These are phyloP conservation scores for Dryocosmus kuriphilus DNA, from an alignment of 2,888 invertebrate genomes.

Conservation along the genomic window DNA sequence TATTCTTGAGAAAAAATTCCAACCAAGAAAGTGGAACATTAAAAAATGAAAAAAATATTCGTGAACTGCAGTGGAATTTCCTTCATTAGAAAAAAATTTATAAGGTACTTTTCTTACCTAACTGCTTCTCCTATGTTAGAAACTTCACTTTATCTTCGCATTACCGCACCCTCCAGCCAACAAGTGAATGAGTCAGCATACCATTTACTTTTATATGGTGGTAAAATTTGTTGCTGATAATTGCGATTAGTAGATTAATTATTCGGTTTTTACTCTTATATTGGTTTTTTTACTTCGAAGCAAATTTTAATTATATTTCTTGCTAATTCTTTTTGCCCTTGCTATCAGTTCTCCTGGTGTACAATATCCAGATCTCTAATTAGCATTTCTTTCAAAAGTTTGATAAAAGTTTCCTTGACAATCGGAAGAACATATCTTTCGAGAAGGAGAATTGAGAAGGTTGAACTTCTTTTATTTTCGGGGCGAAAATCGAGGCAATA, in stretches of 20 bases:
- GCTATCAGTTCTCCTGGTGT: no score
- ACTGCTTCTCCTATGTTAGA: neutral
- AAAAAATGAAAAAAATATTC: neutral
- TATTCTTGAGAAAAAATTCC: neutral
- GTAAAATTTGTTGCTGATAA: neutral
- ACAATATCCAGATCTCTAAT: no score
- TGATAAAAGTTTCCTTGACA: neutral
- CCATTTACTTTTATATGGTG: neutral
- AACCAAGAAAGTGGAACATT: neutral
- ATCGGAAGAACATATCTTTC: neutral
- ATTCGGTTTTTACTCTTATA: no score
- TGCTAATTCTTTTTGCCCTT: no score
- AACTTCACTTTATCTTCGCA: conserved; percentile 11
- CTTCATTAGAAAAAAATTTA: neutral
- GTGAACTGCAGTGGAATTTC: neutral
- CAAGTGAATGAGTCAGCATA: conserved; percentile 1
- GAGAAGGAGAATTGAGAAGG: neutral
- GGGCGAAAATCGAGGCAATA: neutral
- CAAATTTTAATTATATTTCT: no score
- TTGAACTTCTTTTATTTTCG: neutral
- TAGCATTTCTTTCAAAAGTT: no score
- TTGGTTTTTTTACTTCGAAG: no score
- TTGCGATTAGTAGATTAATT: neutral
- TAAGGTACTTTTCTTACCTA: neutral
- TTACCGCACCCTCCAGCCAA: conserved; percentile 26